Evolutionary conservation across 2,797 vertebrate genomes (phyloP), one percentile per base, ranked within the genome.

Genomic region (Adrianichthys oophorus): DNA sequence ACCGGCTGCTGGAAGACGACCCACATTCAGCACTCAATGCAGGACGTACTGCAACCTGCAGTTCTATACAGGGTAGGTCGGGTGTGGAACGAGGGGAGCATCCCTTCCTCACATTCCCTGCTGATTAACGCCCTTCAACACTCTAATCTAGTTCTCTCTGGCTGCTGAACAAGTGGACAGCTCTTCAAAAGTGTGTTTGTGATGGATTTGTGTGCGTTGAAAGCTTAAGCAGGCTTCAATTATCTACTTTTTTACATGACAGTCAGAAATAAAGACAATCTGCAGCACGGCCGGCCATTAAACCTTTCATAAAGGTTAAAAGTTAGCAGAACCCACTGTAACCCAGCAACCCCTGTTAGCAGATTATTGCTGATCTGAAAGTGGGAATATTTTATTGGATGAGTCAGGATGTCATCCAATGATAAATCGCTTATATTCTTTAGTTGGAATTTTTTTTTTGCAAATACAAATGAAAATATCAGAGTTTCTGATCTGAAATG

Each of bases 1-100:
- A 84, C 86, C 89, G 88, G 72, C 86, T 92, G 56, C 64, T 91
- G 83, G 85, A 90, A 72, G 83, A 90, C 23, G 88, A 83, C 79
- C 85, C 88, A 51, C 70, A 81, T 32, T 78, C 85, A 19, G 82
- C 89, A 52, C 82, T 92, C 73, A 90, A 86, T 70, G 10, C 77
- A 68, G 85, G 87, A 85, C 71, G 87, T 74, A 91, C 82, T 5
- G 87, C 89, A n/a, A 45, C 68, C 54, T 90, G 87, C 76, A 55
- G 23, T 24, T 79, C 78, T 29, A 65, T 81, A 54, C 65, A 70
- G 77, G 88, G 89, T 90, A 90, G 78, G 87, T 88, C 68, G 49
- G 66, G 63, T 60, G 48, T 0, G 48, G 62, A 65, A 18, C 63
- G 57, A 40, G 59, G 13, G 23, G 48, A 41, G 16, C 52, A n/a